Evolutionary conservation across 1,140 invertebrate species (phyloP).

Genomic region (Adoxophyes honmai): DNA sequence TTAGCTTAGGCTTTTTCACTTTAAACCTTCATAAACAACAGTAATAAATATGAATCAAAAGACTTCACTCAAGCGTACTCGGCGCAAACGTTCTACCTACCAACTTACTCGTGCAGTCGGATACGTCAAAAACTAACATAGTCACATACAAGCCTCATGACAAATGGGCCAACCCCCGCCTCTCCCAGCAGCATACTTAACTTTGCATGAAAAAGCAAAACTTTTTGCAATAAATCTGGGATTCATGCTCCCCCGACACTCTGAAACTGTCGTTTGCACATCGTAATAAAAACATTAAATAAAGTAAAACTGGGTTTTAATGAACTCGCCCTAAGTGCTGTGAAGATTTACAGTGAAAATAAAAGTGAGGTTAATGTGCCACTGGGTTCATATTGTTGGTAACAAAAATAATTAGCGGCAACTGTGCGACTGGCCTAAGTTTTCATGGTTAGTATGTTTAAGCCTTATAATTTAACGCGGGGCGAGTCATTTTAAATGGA

Average conservation of each 20-base stretch:
- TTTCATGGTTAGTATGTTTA: too few species aligned
- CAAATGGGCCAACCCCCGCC: background rate
- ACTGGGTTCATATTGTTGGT: background rate
- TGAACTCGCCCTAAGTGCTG: conserved; percentile 1
- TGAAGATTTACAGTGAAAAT: background rate
- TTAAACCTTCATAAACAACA: too few species aligned
- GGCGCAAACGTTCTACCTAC: too few species aligned
- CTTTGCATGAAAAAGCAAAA: background rate
- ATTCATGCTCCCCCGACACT: conserved; percentile 3
- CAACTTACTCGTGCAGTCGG: too few species aligned
- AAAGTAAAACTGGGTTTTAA: conserved; percentile 7
- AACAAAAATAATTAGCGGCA: background rate
- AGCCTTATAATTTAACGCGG: too few species aligned
- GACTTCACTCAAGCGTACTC: too few species aligned
- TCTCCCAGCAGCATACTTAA: background rate
- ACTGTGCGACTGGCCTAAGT: background rate
- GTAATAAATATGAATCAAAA: too few species aligned
- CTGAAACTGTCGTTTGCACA: conserved; percentile 10
- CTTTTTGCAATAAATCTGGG: background rate
- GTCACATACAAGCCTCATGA: background rate
- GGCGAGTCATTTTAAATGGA: too few species aligned
- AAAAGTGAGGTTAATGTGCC: background rate
- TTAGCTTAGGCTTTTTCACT: too few species aligned
- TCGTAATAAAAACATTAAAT: conserved; percentile 11
- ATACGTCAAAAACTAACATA: too few species aligned